Evolutionary conservation across 2,797 vertebrate genomes (phyloP).

Genomic region (Limnodromus scolopaceus): DNA sequence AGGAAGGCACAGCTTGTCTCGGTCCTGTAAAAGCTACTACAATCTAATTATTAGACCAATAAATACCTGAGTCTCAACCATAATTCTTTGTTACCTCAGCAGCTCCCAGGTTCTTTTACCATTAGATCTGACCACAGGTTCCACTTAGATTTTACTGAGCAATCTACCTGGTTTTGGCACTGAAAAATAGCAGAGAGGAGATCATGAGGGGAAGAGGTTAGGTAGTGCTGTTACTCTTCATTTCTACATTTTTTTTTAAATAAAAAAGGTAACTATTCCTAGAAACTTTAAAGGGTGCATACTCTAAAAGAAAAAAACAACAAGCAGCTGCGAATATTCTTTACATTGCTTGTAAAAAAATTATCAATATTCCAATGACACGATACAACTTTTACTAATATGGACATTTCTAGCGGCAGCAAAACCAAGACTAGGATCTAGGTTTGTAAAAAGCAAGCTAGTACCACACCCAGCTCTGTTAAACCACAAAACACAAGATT

Average conservation of each 20-base stretch:
- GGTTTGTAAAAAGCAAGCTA: background rate
- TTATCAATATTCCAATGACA: background rate
- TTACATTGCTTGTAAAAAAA: background rate
- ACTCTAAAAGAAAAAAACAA: background rate
- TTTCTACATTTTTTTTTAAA: background rate
- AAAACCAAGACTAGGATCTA: background rate
- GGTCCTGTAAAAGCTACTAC: background rate
- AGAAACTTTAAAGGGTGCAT: background rate
- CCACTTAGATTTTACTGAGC: background rate
- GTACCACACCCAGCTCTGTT: background rate
- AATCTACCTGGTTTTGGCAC: background rate
- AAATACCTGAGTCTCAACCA: background rate
- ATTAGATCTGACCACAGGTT: background rate
- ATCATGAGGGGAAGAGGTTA: rapidly evolving
- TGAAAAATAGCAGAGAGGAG: background rate
- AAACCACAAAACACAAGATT: background rate
- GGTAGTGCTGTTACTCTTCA: background rate
- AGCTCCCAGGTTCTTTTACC: background rate
- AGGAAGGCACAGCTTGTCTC: background rate
- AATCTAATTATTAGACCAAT: background rate
- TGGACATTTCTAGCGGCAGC: background rate
- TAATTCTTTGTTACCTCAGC: background rate
- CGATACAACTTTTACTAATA: background rate
- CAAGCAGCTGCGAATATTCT: background rate
- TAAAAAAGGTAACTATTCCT: background rate